Conservation (phyloP, 2,888 invertebrate species). For the Agapostemon virescens region DNA sequence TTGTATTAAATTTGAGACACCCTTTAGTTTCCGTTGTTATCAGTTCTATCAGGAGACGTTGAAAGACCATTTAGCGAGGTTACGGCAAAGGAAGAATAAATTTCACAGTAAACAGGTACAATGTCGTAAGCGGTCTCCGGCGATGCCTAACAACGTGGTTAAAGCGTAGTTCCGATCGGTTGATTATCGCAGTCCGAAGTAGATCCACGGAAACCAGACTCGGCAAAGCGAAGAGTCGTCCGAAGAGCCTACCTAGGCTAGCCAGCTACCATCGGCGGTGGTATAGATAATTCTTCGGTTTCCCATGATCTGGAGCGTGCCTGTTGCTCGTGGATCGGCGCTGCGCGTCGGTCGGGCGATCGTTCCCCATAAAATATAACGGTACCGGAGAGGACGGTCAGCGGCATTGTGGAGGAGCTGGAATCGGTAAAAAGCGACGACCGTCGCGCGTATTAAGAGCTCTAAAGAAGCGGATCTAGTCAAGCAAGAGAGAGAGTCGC, state of each 20-base stretch:
- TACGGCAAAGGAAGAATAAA: too few species aligned
- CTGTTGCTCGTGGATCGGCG: background rate
- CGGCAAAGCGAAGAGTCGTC: background rate
- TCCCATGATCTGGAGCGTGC: conserved; percentile 25
- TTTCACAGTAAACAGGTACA: too few species aligned
- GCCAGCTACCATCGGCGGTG: background rate
- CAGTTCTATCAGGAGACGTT: too few species aligned
- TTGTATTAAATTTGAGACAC: too few species aligned
- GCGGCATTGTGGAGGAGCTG: conserved; percentile 23
- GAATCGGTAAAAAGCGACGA: conserved; percentile 12
- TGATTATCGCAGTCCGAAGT: background rate
- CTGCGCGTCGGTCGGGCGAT: conserved; percentile 19
- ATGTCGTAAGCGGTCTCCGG: too few species aligned
- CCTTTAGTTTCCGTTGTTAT: too few species aligned
- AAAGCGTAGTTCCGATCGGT: too few species aligned
- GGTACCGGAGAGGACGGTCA: conserved; percentile 38
- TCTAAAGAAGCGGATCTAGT: conserved; percentile 56
- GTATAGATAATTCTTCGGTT: background rate
- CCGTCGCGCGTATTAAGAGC: conserved; percentile 43
- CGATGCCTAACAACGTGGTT: too few species aligned
- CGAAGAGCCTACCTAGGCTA: background rate
- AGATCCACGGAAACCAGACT: background rate
- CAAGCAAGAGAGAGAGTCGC: conserved; percentile 15
- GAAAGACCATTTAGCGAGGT: too few species aligned
- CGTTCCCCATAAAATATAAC: conserved; percentile 39